Evolutionary conservation across 2,888 invertebrate genomes (phyloP).

Genomic region (Copidosoma aretas): DNA sequence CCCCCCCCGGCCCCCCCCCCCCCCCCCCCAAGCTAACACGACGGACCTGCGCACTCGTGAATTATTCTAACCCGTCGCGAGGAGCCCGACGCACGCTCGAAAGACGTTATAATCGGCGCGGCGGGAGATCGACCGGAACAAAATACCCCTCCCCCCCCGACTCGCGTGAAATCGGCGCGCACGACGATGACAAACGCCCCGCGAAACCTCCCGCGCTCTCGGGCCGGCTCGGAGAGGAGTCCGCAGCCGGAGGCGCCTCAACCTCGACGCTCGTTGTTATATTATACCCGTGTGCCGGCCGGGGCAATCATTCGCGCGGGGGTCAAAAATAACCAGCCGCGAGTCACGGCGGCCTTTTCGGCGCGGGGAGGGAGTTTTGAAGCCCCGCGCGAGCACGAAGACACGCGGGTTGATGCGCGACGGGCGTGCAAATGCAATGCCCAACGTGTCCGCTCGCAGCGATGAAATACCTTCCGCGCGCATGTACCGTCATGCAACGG

Average conservation of each 20-base stretch:
- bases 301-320: conserved; percentile 13
- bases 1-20: too few species aligned
- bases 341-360: conserved; percentile 24
- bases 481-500: too few species aligned
- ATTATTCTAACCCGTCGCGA: neutral
- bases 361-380: neutral
- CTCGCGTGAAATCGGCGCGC: neutral
- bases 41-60: neutral
- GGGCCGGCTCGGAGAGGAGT: too few species aligned
- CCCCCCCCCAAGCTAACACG: too few species aligned
- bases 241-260: too few species aligned
- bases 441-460: too few species aligned
- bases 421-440: conserved; percentile 5
- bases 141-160: neutral
- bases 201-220: conserved; percentile 24
- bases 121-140: conserved; percentile 18
- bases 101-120: neutral
- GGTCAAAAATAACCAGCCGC: conserved; percentile 31
- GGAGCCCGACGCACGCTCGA: too few species aligned
- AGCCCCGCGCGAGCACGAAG: conserved; percentile 25
- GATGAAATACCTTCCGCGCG: too few species aligned
- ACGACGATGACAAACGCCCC: conserved; percentile 34
- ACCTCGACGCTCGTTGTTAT: too few species aligned
- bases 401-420: too few species aligned
- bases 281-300: too few species aligned